Conservation (phyloP, 2,888 invertebrate genomes). For the Nasonia oneida region DNA sequence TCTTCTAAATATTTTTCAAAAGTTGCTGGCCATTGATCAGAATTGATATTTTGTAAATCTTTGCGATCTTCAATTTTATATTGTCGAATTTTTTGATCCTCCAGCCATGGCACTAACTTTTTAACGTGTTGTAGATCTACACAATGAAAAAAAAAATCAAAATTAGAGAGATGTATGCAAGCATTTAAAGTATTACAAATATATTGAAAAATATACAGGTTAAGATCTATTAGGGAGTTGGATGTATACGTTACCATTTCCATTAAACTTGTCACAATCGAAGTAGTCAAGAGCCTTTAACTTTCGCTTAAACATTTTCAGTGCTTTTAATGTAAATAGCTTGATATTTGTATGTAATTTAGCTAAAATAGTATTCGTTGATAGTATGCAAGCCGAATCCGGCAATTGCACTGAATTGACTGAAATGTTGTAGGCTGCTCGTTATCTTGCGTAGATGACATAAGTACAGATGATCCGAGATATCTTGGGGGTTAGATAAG, state of each 20-base stretch:
- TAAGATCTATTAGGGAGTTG: background rate
- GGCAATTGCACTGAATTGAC: background rate
- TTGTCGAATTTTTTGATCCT: conserved; percentile 94
- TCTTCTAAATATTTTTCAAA: conserved; percentile 88
- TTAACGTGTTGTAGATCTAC: conserved; percentile 91
- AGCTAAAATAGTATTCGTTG: too few relatives aligned
- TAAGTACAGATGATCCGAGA: background rate
- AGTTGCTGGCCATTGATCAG: conserved; percentile 85
- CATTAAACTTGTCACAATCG: conserved; percentile 85
- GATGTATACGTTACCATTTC: conserved; percentile 82
- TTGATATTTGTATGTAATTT: background rate
- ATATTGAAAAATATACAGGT: background rate
- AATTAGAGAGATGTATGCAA: conserved; percentile 16
- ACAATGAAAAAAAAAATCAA: conserved; percentile 26
- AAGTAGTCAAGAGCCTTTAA: conserved; percentile 89
- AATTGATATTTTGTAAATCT: conserved; percentile 85
- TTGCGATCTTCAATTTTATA: conserved; percentile 91
- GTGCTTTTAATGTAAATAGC: background rate
- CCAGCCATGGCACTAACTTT: conserved; percentile 92
- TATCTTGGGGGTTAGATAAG: background rate
- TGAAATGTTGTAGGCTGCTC: background rate
- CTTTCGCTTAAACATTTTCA: conserved; percentile 87
- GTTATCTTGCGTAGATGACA: conserved; percentile 1
- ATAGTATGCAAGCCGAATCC: background rate
- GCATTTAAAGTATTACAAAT: background rate